Evolutionary conservation across 2,113 vertebrate genomes (phyloP), one percentile per base, ranked within the genome.

Genomic region (Embiotoca jacksoni): DNA sequence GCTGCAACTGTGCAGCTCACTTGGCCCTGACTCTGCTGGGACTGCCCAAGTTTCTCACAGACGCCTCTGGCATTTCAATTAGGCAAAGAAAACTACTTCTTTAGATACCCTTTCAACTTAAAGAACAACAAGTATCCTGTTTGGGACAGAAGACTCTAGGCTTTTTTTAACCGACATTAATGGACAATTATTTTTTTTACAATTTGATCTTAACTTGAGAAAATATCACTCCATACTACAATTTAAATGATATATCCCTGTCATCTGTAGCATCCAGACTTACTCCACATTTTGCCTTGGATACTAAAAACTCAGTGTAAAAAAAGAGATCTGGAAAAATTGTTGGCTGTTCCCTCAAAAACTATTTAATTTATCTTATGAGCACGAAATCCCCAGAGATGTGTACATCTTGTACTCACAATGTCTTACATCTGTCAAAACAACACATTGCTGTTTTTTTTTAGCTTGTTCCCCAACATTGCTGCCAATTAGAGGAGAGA

Each of bases 61-160:
- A 93, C 60, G 72, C 49, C 55, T 53, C 31, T 67, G 50, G 93
- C 91, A 94, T 94, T 84, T 92, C 85, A 93, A 94, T 93, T 76
- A 92, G 87, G 57, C 52, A 36, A 66, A 79, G 46, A 78, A 53
- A 86, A 81, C 81, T 50, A 37, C 55, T 61, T 79, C 54, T 83
- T 67, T 16, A 80, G 54, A 73, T 31, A 74, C 54, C 33, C 49
- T 71, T 50, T 52, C 60, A 71, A 52, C 58, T 71, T 23, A 49
- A 49, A 37, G 9, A 46, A 23, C 23, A 23, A 23, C 8, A 10
- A 65, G 46, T 58, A 56, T 75, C 2, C 39, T 75, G 46, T 75
- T 62, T 37, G 3, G 72, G 9, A 52, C 23, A 67, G n/a, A 44
- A 46, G 47, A 41, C 2, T n/a, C 7, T 3, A 31, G 16, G 15